Evolutionary conservation across 1,140 invertebrate species (phyloP), one percentile per base, ranked within the genome.

Genomic region (Carcinoscorpius rotundicauda): DNA sequence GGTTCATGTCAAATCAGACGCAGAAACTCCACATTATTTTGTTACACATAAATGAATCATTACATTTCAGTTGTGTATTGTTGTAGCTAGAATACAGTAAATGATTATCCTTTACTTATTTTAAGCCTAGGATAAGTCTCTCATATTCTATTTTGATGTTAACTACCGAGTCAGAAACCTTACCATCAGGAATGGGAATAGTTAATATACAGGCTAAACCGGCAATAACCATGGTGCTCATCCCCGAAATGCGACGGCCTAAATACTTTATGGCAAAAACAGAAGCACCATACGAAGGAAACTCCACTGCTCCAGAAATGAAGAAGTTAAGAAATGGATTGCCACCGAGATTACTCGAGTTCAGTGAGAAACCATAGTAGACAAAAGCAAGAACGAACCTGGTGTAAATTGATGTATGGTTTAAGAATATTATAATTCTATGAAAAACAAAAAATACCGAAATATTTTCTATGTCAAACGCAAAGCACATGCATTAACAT

Each of bases 351-450:
- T 84, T 85, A 51, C 83, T 85, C 3, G 87, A 85, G 71, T 87
- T 88, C 81, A 88, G 86, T 0, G 88, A 88, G 4, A 92, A 74
- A 2, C 87, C 89, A 70, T 91, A 91, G 74, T 91, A 91, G 5
- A 88, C 85, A 57, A 86, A 83, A 62, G 85, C 86, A 72, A 86
- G 87, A 9, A 87, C 86, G 72, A 89, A 90, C 87, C 85, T 87
- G 70, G 10, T 78, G 76, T 66, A 70, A 67, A 0, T 29, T 29
- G 29, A 29, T 29, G 29, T 29, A 29, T 29, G 29, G 29, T 29
- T 29, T 29, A 29, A 29, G 29, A 29, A 29, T 29, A 29, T 29
- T 29, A 29, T 29, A 29, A 29, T 29, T 29, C 29, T 29, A 29
- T 29, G 29, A 29, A 29, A 29, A 29, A 29, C 29, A 29, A 29